Percentiles rank a stretch among this genome's conserved stretches.
Evolutionary conservation across 2,888 invertebrate genomes (phyloP).

Genomic region (Himalopsyche anomala): DNA sequence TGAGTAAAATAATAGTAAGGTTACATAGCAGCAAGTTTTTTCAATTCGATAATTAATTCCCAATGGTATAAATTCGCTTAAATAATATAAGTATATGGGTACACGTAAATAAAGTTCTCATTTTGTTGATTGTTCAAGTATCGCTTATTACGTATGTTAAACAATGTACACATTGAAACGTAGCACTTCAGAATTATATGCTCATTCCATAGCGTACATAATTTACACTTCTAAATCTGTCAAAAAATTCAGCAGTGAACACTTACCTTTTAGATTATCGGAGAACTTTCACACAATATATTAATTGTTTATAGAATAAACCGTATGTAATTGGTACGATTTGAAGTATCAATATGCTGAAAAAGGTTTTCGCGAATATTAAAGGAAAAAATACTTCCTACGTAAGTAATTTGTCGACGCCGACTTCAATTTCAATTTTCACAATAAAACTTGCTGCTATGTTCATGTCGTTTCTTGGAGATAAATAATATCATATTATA

Average conservation of each 20-base stretch:
- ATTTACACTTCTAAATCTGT: background rate
- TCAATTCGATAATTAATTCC: no score
- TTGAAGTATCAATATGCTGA: background rate
- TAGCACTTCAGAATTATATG: background rate
- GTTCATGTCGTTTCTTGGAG: background rate
- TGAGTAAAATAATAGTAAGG: no score
- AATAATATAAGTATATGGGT: no score
- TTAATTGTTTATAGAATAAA: background rate
- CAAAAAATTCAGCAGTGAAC: background rate
- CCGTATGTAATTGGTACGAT: background rate
- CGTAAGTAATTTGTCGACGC: slow-evolving; percentile 23
- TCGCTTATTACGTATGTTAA: background rate
- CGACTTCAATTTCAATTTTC: background rate
- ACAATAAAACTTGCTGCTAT: slow-evolving; percentile 8
- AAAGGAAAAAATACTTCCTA: slow-evolving; percentile 7
- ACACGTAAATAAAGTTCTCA: no score
- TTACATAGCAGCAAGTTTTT: no score
- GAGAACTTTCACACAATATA: background rate
- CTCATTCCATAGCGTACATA: background rate
- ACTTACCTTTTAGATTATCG: background rate
- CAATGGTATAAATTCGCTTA: no score
- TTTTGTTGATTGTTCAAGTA: background rate
- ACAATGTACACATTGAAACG: background rate
- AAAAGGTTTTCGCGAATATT: background rate
- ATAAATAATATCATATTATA: background rate